Conservation (phyloP, 1,140 invertebrate genomes). For the Megalonaias nervosa region DNA sequence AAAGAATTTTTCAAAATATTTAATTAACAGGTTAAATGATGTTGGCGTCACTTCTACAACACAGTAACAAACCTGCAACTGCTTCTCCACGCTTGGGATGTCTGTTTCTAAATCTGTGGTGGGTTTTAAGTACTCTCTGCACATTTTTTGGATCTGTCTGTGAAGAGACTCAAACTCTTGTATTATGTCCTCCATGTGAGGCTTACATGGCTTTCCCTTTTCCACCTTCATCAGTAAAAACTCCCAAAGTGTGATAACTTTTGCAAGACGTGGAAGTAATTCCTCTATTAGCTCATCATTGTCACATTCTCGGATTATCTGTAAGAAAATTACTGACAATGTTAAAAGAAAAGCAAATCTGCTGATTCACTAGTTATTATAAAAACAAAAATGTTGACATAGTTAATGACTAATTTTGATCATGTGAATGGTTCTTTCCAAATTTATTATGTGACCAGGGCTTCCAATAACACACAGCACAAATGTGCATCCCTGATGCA, state of each 20-base stretch:
- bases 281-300: slow-evolving; percentile 73
- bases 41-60: too few species aligned
- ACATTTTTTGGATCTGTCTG: slow-evolving; percentile 62
- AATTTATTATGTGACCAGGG: too few species aligned
- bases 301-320: slow-evolving; percentile 61
- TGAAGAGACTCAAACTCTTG: slow-evolving; percentile 67
- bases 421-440: too few species aligned
- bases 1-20: slow-evolving; percentile 1
- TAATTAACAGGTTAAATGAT: slow-evolving; percentile 3
- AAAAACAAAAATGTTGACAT: too few species aligned
- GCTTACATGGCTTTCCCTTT: slow-evolving; percentile 53
- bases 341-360: too few species aligned
- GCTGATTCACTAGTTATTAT: too few species aligned
- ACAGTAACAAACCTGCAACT: slow-evolving; percentile 18
- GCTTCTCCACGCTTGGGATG: background rate
- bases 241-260: slow-evolving; percentile 71
- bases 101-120: slow-evolving; percentile 28
- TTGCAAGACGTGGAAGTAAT: slow-evolving; percentile 70
- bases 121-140: slow-evolving; percentile 57
- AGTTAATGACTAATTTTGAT: too few species aligned
- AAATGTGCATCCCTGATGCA: too few species aligned
- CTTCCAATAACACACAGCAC: too few species aligned
- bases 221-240: slow-evolving; percentile 72
- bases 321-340: slow-evolving; percentile 23
- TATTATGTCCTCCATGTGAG: slow-evolving; percentile 60